Evolutionary conservation across 1,140 invertebrate genomes (phyloP).

Genomic region (Choristoneura fumiferana): DNA sequence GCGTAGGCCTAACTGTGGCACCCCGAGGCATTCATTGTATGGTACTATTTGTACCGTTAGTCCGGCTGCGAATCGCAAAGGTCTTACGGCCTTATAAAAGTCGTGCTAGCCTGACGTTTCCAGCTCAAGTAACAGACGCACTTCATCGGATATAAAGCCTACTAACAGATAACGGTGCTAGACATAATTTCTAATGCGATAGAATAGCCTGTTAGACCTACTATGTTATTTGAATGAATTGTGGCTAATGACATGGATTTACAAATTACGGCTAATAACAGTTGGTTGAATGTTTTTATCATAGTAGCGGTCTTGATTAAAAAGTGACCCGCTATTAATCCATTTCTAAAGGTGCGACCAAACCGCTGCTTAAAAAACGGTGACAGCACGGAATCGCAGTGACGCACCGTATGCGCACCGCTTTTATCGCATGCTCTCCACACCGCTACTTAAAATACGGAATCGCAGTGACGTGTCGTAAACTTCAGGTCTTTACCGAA

Average conservation of each 20-base stretch:
- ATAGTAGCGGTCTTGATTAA: no score
- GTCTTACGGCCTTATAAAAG: not conserved
- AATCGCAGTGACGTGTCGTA: no score
- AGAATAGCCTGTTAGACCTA: conserved; percentile 23
- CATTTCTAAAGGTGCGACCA: no score
- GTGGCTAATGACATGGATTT: conserved; percentile 14
- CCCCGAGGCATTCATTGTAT: conserved; percentile 40
- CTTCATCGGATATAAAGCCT: conserved; percentile 58
- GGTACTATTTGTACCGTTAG: conserved; percentile 45
- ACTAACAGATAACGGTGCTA: conserved; percentile 61
- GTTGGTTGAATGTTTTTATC: not conserved
- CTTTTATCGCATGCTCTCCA: no score
- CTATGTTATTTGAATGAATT: conserved; percentile 27
- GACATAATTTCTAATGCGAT: conserved; percentile 48
- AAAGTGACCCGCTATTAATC: no score
- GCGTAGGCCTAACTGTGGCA: conserved; percentile 5
- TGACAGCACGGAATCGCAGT: no score
- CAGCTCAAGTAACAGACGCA: conserved; percentile 26
- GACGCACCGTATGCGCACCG: no score
- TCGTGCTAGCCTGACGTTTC: conserved; percentile 3
- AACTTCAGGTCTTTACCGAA: no score
- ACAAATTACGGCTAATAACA: conserved; percentile 18
- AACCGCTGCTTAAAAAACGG: no score
- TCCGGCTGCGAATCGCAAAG: conserved; percentile 11
- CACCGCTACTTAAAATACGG: no score